Evolutionary conservation across 2,797 vertebrate genomes (phyloP).

Genomic region (Pseudocheirus occidentalis): DNA sequence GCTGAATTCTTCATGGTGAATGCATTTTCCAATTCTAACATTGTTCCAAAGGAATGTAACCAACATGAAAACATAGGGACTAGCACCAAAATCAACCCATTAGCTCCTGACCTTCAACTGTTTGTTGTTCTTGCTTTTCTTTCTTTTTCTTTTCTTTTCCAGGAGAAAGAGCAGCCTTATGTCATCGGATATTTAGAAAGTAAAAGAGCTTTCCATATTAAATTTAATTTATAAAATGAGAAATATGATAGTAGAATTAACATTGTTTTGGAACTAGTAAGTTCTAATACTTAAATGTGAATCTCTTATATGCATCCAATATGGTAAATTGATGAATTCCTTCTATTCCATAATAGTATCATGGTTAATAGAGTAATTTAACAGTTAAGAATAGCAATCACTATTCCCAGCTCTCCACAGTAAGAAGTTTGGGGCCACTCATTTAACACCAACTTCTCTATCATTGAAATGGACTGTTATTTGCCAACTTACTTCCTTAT

Average conservation of each 20-base stretch:
- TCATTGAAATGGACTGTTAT: conserved; percentile 23
- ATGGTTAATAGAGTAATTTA: conserved; percentile 24
- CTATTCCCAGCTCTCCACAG: not conserved
- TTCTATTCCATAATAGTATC: not conserved
- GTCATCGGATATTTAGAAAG: conserved; percentile 9
- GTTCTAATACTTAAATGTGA: conserved; percentile 5
- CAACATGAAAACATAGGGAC: too few relatives aligned
- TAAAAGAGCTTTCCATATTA: not conserved
- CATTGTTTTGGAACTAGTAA: conserved; percentile 10
- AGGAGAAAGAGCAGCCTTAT: too few relatives aligned
- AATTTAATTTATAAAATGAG: not conserved
- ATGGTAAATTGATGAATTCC: conserved; percentile 10
- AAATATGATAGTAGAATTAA: not conserved
- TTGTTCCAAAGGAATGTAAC: too few relatives aligned
- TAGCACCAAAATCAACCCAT: too few relatives aligned
- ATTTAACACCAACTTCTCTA: conserved; percentile 8
- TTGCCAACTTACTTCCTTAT: conserved; percentile 15
- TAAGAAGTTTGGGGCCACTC: not conserved
- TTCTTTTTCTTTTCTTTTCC: too few relatives aligned
- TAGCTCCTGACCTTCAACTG: too few relatives aligned
- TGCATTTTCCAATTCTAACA: too few relatives aligned
- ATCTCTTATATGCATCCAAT: not conserved
- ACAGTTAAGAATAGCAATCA: not conserved
- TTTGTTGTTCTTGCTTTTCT: too few relatives aligned
- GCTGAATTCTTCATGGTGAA: too few relatives aligned